Evolutionary conservation across 1,140 invertebrate species (phyloP), one percentile per base, ranked within the genome.

Genomic region (Diachasmimorpha longicaudata): DNA sequence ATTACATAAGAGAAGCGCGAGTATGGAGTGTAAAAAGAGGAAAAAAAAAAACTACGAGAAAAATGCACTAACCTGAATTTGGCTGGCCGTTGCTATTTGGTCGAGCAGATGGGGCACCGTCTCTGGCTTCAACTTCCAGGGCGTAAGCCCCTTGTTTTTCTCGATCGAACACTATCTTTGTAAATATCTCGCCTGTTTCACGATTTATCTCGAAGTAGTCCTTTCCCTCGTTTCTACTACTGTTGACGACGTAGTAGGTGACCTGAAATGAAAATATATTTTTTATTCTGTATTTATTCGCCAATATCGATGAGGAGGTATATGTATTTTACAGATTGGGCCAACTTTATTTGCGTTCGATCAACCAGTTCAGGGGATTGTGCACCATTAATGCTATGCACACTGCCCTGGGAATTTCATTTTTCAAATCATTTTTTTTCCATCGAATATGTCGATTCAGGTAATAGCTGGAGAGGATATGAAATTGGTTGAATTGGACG

Each of bases 141-240:
- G 96, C 96, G 88, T 98, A 99, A 36, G 97, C 96, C 19, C 95
- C 95, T 85, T 98, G 96, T 90, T 97, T 97, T 87, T 97, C 96
- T 78, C 97, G 93, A 90, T 97, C 95, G 90, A 99, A 98, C 77
- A 97, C 94, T 63, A 96, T 91, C 87, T 97, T 97, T 2, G 97
- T 98, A 88, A 95, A 97, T 79, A 99, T 95, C 88, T 98, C 96
- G 0, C 97, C 97, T 13, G 96, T 96, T 85, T 97, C 94, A 84
- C 94, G 91, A 89, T 98, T 97, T 86, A 98, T 98, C 88, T 97
- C 95, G 88, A 98, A 98, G 89, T 95, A 97, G 86, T 97, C 95
- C 86, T 97, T 97, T 72, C 96, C 96, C 85, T 97, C 96, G 88
- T 97, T 97, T 74, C 94, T 92, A 16, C 92, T 93, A 46, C 95